These are phyloP conservation scores for Eriocheir sinensis DNA, from an alignment of 1,140 invertebrate species.

Conservation along the genomic window DNA sequence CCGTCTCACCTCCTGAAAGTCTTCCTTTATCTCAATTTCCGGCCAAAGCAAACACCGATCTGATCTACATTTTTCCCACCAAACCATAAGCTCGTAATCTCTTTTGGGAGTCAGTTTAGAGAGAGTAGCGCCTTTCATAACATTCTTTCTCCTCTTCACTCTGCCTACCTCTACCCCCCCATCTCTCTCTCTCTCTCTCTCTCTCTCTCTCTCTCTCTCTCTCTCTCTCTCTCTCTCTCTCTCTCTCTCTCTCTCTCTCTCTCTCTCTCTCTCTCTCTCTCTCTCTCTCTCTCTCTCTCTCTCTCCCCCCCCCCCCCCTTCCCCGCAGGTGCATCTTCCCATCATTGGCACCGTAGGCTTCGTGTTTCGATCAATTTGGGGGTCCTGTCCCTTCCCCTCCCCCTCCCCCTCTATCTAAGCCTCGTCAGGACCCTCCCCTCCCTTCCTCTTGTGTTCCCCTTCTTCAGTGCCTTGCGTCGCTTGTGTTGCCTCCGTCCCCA, in stretches of 20 bases:
- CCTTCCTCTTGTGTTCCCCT: no score
- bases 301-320: no score
- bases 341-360: not conserved
- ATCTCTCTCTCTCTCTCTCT: not conserved
- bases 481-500: no score
- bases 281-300: no score
- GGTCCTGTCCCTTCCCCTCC: not conserved
- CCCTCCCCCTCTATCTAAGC: no score
- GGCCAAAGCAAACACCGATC: not conserved
- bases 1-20: not conserved
- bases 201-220: not conserved
- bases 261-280: not conserved
- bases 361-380: not conserved
- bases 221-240: not conserved
- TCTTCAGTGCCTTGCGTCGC: no score
- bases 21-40: conserved; percentile 25
- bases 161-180: not conserved
- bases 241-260: not conserved
- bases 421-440: no score
- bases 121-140: no score
- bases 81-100: not conserved
- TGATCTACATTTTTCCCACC: not conserved
- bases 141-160: not conserved
- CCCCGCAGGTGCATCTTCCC: not conserved
- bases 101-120: no score